Base-by-base conservation (phyloP, 2,888 invertebrate genomes). In the Harmothoe impar region DNA sequence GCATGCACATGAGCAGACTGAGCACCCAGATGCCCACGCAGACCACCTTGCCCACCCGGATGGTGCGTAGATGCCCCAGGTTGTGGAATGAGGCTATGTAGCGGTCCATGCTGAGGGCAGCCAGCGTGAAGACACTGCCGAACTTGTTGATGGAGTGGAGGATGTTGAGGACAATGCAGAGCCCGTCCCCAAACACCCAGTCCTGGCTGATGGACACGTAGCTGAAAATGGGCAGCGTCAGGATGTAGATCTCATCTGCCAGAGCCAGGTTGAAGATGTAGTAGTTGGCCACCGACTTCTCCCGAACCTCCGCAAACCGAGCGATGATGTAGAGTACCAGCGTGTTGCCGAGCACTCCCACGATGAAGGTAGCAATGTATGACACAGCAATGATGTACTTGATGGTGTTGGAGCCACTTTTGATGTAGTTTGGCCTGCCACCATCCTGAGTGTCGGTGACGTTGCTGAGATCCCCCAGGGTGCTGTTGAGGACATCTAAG, bases 251-350 rank as follows among this genome's bases (percentile, higher is more conserved):
- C 33, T 90, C 72, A 89, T 92, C 92, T 0, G 92, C 91, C n/a
- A 92, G 51, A 0, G 92, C 85, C 29, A 92, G 88, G 91, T 92
- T 92, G 90, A 92, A 92, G 31, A 92, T 92, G 91, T 92, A 92
- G 86, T 91, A 91, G 81, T 92, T 92, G 31, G 91, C 91, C 81
- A 89, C 90, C 0, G 91, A 89, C 68, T 91, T 91, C 0, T 31
- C 35, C 10, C 92, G 88, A 43, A 92, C 90, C 35, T 90, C 81
- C 25, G 56, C 0, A 33, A 85, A 91, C 62, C 86, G 88, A 0
- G 91, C 91, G 35, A 91, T 91, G 35, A 91, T 90, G 35, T 68
- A 91, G 23, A 91, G 43, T 10, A 91, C 91, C 5, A 91, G 77
- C 1, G 84, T 52, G 54, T 91, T 91, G 15, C 91, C 91, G 0